These are phyloP conservation scores for Spinus olivaceus DNA, from an alignment of 2,797 vertebrate genomes.

Conservation along the genomic window DNA sequence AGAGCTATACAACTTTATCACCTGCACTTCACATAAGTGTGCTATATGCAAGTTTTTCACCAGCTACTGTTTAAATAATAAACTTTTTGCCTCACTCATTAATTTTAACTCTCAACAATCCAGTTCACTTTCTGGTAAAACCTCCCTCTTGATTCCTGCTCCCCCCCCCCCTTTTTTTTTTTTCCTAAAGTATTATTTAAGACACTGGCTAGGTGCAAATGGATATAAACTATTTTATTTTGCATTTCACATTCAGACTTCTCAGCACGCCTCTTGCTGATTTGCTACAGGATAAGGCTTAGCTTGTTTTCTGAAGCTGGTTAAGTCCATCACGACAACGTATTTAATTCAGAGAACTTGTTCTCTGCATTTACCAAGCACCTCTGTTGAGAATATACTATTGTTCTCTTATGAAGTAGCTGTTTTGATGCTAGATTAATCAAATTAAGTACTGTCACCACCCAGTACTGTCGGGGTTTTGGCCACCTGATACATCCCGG, in stretches of 20 bases:
- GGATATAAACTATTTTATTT: background rate
- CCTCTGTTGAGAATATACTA: background rate
- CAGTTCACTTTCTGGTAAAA: background rate
- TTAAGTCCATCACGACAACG: background rate
- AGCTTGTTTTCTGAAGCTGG: background rate
- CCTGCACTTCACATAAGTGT: background rate
- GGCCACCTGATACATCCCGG: rapidly evolving
- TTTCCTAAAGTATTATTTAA: background rate
- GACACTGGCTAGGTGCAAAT: background rate
- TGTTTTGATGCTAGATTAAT: background rate
- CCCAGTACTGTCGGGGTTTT: rapidly evolving
- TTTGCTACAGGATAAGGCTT: background rate
- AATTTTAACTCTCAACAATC: background rate
- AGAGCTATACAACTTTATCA: background rate
- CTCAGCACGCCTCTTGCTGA: background rate
- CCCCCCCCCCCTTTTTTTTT: rapidly evolving
- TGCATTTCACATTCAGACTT: background rate
- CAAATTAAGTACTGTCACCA: background rate
- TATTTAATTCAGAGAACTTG: background rate
- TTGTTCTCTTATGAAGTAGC: background rate
- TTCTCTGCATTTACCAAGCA: background rate
- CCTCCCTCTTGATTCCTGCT: background rate
- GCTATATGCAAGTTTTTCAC: background rate
- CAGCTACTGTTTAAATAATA: constrained; percentile 26
- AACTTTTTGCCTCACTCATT: background rate